These are phyloP conservation scores for Trinectes maculatus DNA, from an alignment of 2,113 vertebrate genomes.

Conservation along the genomic window DNA sequence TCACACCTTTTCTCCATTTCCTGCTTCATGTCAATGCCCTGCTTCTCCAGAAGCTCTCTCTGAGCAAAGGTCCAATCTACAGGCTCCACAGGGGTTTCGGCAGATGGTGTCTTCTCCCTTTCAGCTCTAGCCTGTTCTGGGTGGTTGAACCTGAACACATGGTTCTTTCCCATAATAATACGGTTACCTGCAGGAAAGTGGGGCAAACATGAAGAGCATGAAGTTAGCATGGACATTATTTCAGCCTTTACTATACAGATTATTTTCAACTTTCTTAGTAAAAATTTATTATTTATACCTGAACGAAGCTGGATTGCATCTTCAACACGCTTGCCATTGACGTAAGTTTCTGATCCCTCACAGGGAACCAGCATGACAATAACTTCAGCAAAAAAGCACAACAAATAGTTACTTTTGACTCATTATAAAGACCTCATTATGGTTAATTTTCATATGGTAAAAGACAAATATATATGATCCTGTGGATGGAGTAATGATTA, in stretches of 20 bases:
- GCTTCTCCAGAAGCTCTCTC: conserved; percentile 96
- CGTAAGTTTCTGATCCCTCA: conserved; percentile 95
- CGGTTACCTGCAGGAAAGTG: conserved; percentile 88
- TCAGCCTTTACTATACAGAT: neutral
- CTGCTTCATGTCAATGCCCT: conserved; percentile 99
- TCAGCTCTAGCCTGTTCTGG: conserved; percentile 97
- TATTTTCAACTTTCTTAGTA: neutral
- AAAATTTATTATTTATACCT: conserved; percentile 79
- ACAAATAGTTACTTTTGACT: conserved; percentile 4
- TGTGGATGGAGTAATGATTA: neutral
- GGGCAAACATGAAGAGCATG: neutral
- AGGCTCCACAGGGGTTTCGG: conserved; percentile 97
- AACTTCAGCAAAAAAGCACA: conserved; percentile 79
- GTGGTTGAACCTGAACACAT: conserved; percentile 98
- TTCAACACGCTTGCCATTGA: conserved; percentile 95
- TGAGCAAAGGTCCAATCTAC: conserved; percentile 99
- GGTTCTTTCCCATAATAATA: conserved; percentile 99
- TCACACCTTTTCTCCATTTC: conserved; percentile 98
- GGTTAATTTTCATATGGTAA: neutral
- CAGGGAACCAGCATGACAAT: conserved; percentile 95
- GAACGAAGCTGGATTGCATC: conserved; percentile 93
- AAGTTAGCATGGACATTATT: neutral
- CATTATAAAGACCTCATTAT: neutral
- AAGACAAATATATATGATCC: neutral
- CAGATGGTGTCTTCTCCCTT: conserved; percentile 94